Base-by-base conservation (phyloP, 2,113 vertebrate species). In the Catharus bicknelli region DNA sequence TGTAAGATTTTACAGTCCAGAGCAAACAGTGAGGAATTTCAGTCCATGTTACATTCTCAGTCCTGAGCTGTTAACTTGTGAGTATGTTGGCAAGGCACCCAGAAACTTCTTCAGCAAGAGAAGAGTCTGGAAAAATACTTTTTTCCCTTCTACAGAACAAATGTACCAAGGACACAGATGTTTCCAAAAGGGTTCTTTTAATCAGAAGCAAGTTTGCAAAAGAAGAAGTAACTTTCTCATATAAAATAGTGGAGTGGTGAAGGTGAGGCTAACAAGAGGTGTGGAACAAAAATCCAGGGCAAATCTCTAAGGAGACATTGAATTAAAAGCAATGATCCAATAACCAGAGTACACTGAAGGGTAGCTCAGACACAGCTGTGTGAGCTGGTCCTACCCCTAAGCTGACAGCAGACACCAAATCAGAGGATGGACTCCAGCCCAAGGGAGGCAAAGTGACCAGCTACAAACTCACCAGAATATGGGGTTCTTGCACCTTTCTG, bases 161-260 rank as follows among this genome's bases (percentile, higher is more conserved):
- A 88, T 1, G 12, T 68, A 95, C 76, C 64, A 88, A 40, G 47
- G 78, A 94, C 64, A 74, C 59, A 64, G 6, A 11, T 0, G 4
- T 83, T 94, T 89, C 73, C 48, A 95, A 94, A 96, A 96, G 21
- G 42, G 85, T 80, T 90, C 62, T 73, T 95, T 95, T 91, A 92
- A 95, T 95, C 57, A 82, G 91, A 87, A 95, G 95, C 94, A 88
- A 93, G 70, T 92, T 88, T 93, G 75, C 75, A 90, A 84, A 96
- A 93, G 86, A 90, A 96, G 95, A 96, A 93, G 59, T 96, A 95
- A 96, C 91, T 95, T 95, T 94, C 85, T 95, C 86, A 91, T 96
- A 96, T 95, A 97, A 96, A 96, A 96, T 86, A 88, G 94, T 95
- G 93, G 69, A 94, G 85, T 94, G 82, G 93, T 92, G 86, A 86